Evolutionary conservation across 2,888 invertebrate species (phyloP).

Genomic region (Sinotaia quadrata): DNA sequence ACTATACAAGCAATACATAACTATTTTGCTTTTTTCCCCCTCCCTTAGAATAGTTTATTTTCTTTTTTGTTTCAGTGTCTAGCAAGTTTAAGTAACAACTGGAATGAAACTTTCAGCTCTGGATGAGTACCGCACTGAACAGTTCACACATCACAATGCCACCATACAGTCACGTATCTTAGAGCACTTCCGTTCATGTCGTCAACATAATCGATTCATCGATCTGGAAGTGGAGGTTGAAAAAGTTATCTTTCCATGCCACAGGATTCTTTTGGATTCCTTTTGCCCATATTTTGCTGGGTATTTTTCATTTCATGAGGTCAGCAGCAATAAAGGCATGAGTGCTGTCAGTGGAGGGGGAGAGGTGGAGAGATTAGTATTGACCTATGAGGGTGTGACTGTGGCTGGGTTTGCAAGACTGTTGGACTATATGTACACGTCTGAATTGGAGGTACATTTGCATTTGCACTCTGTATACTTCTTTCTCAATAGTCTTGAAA

Average conservation of each 20-base stretch:
- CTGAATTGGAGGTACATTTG: constrained; percentile 17
- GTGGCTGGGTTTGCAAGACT: constrained; percentile 30
- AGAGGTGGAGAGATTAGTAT: constrained; percentile 8
- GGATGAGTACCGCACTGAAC: constrained; percentile 3
- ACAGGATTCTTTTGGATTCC: constrained; percentile 34
- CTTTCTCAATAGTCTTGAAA: too few species aligned
- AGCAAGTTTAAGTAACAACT: too few species aligned
- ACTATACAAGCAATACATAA: too few species aligned
- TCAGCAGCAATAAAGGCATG: neutral
- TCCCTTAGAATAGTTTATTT: too few species aligned
- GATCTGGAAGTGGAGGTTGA: constrained; percentile 34
- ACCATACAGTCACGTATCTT: neutral
- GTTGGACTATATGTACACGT: constrained; percentile 34
- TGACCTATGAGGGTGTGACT: constrained; percentile 22
- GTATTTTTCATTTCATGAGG: constrained; percentile 28
- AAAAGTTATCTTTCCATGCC: constrained; percentile 30
- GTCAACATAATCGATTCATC: constrained; percentile 22
- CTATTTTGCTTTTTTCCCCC: too few species aligned
- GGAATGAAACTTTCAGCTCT: constrained; percentile 17
- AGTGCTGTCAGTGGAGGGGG: neutral
- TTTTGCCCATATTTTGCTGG: constrained; percentile 34
- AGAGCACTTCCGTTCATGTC: constrained; percentile 28
- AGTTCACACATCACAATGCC: constrained; percentile 5
- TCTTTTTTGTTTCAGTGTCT: too few species aligned
- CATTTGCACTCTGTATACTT: neutral